These are phyloP conservation scores for Nasalis larvatus DNA, from an alignment of 2,113 vertebrate genomes.

Conservation along the genomic window DNA sequence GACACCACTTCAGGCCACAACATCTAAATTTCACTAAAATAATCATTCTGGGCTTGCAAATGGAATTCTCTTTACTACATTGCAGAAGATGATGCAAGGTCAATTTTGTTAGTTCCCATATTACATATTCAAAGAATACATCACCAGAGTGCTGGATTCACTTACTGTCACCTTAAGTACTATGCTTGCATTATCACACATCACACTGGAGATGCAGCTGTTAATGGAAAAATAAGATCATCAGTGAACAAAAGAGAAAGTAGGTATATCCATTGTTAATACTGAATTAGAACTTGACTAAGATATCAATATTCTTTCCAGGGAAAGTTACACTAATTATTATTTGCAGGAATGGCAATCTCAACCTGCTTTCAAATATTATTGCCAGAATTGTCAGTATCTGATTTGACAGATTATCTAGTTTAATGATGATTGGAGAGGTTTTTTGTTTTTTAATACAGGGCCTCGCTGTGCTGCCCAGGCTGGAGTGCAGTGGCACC, in stretches of 20 bases:
- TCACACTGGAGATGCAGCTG: not conserved
- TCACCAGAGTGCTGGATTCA: not conserved
- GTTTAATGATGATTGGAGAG: not conserved
- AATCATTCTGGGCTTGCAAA: slow-evolving; percentile 1
- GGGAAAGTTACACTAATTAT: not conserved
- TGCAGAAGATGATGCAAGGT: not conserved
- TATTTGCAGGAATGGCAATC: not conserved
- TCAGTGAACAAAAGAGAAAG: not conserved
- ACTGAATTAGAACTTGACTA: not conserved
- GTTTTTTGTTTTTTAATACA: too few species aligned
- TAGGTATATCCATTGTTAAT: not conserved
- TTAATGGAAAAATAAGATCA: not conserved
- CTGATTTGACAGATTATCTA: not conserved
- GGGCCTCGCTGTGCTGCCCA: not conserved
- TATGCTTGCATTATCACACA: not conserved
- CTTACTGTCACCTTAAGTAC: not conserved
- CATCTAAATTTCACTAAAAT: not conserved
- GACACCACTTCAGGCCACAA: not conserved
- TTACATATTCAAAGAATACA: not conserved
- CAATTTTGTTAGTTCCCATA: not conserved
- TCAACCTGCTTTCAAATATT: not conserved
- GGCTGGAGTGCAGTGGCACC: not conserved
- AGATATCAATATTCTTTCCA: not conserved
- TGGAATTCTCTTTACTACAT: slow-evolving; percentile 6
- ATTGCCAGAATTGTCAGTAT: not conserved